Evolutionary conservation across 1,140 invertebrate species (phyloP).

Genomic region (Trigoniulus corallinus): DNA sequence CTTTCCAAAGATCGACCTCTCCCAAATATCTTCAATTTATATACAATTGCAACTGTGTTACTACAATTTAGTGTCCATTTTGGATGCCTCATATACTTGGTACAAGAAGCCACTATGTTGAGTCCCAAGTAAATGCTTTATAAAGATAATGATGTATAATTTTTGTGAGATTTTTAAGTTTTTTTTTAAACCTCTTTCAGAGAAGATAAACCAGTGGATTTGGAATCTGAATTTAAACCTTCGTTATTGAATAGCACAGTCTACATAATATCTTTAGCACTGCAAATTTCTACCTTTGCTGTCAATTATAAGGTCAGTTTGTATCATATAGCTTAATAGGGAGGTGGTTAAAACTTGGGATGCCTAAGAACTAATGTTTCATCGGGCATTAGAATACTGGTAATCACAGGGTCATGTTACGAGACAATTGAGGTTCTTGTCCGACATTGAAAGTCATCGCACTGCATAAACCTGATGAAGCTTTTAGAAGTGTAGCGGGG

Average conservation of each 20-base stretch:
- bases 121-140: too few species aligned
- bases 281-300: constrained; percentile 95
- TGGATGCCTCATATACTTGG: constrained; percentile 71
- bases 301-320: constrained; percentile 91
- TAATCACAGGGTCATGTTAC: too few species aligned
- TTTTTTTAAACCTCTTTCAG: constrained; percentile 10
- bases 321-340: neutral
- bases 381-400: too few species aligned
- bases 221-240: constrained; percentile 77
- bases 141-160: too few species aligned
- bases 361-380: too few species aligned
- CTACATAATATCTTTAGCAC: constrained; percentile 90
- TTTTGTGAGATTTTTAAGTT: too few species aligned
- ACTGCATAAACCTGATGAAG: too few species aligned
- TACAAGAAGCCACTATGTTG: constrained; percentile 43
- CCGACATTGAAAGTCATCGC: too few species aligned
- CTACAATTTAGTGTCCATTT: constrained; percentile 94
- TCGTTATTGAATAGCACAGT: constrained; percentile 94
- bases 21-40: constrained; percentile 97
- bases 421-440: too few species aligned
- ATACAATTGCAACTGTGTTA: constrained; percentile 89
- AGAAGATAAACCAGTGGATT: constrained; percentile 36
- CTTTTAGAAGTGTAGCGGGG: too few species aligned
- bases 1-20: constrained; percentile 86
- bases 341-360: too few species aligned